phyloP scores from a whole-genome alignment of 2,113 vertebrate genomes.

The Capreolus pygargus region DNA sequence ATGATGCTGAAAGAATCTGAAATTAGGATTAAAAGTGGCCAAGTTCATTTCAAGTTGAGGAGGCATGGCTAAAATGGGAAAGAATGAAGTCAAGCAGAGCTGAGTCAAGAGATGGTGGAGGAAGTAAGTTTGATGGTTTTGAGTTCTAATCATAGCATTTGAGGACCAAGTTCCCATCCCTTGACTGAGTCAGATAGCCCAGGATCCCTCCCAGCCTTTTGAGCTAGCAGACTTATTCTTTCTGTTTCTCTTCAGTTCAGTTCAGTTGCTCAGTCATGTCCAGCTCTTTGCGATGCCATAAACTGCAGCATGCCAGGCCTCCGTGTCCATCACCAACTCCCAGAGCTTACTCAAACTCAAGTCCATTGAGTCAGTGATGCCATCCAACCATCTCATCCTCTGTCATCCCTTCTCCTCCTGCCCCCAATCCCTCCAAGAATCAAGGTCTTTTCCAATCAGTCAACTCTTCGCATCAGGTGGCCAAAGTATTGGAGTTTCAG shows the following conservation, averaged over 20 bases:
- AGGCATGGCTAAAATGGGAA: neutral
- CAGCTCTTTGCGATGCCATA: accelerated
- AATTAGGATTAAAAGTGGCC: neutral
- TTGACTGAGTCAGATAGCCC: neutral
- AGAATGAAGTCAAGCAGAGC: neutral
- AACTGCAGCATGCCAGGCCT: neutral
- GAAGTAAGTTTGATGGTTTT: neutral
- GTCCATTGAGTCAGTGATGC: neutral
- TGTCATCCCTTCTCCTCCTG: neutral
- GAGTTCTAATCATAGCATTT: neutral
- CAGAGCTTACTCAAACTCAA: neutral
- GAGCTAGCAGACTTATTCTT: neutral
- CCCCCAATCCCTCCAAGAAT: neutral
- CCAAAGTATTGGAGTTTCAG: neutral
- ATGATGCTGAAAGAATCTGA: neutral
- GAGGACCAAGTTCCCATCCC: neutral
- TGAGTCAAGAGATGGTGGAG: neutral
- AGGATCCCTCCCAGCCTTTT: neutral
- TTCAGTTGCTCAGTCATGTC: neutral
- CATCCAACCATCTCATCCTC: neutral
- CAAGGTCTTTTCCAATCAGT: neutral
- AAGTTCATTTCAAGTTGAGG: neutral
- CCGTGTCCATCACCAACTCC: neutral
- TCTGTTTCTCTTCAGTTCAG: neutral
- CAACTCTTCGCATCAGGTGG: neutral